phyloP scores from a whole-genome alignment of 2,888 invertebrate species.

The Heteromurus nitidus region DNA sequence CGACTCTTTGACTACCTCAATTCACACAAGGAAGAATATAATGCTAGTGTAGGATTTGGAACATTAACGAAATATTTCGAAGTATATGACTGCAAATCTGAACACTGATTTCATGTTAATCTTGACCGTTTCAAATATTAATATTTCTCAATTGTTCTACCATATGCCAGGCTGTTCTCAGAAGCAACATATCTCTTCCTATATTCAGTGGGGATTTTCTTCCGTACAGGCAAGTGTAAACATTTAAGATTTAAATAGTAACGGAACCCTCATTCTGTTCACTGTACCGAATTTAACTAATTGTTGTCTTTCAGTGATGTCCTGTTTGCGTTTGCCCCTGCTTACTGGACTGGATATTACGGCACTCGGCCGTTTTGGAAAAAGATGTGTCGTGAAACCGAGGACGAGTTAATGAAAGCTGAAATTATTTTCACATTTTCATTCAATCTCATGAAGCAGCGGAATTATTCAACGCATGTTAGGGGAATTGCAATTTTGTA shows the following conservation, averaged over 20 bases:
- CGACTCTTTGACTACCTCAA: constrained; percentile 92
- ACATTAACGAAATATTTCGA: constrained; percentile 75
- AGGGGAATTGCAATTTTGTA: too few relatives aligned
- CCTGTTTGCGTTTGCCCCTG: constrained; percentile 77
- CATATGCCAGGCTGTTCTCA: constrained; percentile 80
- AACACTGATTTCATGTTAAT: too few relatives aligned
- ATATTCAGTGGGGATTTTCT: constrained; percentile 95
- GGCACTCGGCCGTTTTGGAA: constrained; percentile 92
- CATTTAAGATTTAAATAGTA: too few relatives aligned
- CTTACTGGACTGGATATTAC: constrained; percentile 98
- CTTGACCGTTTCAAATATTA: too few relatives aligned
- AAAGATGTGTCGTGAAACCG: constrained; percentile 86
- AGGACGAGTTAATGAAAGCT: constrained; percentile 86
- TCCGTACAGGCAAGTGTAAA: constrained; percentile 97
- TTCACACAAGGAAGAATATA: constrained; percentile 82
- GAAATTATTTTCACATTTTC: constrained; percentile 87
- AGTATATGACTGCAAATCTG: background rate
- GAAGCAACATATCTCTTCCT: constrained; percentile 80
- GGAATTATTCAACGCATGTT: constrained; percentile 1
- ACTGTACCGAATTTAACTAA: background rate
- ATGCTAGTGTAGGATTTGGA: constrained; percentile 88
- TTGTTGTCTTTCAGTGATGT: constrained; percentile 19
- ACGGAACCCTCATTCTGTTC: constrained; percentile 76
- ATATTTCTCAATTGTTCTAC: too few relatives aligned
- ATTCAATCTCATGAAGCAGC: constrained; percentile 31